Evolutionary conservation across 2,113 vertebrate species (phyloP), one percentile per base, ranked within the genome.

Genomic region (Gambusia holbrooki): DNA sequence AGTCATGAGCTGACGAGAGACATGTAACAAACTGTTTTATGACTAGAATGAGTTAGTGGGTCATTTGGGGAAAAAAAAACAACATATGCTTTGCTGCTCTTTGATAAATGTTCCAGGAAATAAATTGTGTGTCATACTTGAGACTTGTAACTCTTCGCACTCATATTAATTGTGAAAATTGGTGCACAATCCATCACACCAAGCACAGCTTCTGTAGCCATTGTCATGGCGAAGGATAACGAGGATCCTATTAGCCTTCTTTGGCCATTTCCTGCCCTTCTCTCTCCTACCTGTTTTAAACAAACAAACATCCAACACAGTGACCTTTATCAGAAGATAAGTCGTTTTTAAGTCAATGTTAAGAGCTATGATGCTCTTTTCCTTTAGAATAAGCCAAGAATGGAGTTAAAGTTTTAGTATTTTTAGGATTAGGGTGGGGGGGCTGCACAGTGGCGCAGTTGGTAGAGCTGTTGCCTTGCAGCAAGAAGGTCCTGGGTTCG

Each of bases 251-350:
- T 30, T 30, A 30, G 30, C 30, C 3, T 30, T 30, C 30, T 30
- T 30, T 30, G 30, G 27, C 27, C 27, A 27, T 27, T 27, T 27
- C 27, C 30, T 30, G 30, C 30, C 30, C 30, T 30, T 30, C 30
- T 30, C 30, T 30, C 30, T 30, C 3, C 30, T 30, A 3, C 30
- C 30, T 30, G 3, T 30, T 30, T 30, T 30, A 12, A 11, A 11
- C 35, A 37, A 37, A 37, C 35, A 37, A 37, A 37, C 2, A 88
- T 87, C 79, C 75, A 74, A 83, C 77, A n/a, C 22, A 42, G 5
- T 86, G 77, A 88, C 88, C 89, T 89, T 89, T 86, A 76, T 70
- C 42, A 48, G 33, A 71, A 60, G 68, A 80, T 79, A 72, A 79
- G 68, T 48, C 45, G 61, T 84, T 81, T 84, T 73, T 73, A 69